Evolutionary conservation across 2,888 invertebrate genomes (phyloP), one percentile per base, ranked within the genome.

Genomic region (Tenthredo notha): DNA sequence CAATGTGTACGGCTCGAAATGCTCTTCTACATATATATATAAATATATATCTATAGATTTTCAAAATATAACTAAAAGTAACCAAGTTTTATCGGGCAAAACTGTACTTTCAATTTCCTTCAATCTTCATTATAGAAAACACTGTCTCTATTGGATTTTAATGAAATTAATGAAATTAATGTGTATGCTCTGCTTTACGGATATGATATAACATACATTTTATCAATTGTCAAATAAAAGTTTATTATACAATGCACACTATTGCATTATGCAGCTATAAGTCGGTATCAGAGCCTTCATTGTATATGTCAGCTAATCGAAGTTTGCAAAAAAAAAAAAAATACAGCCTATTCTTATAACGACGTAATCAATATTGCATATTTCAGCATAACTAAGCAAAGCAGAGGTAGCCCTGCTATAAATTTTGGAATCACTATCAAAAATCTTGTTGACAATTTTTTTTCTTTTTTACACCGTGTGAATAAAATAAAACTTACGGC

Each of bases 1-100:
- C 50, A 80, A 40, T 54, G 61, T 80, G 80, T 33, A 61, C 61
- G n/a, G 61, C 80, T 80, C 80, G 80, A 80, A 80, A 80, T 80
- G 80, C 80, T 80, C 80, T 80, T 80, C 80, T 80, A 47, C 4
- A 47, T 47, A 40, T 40, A 37, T 37, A 37, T 37, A 37, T 7
- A 47, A 15, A 40, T 40, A 37, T 37, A 37, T 37, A 47, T 47
- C 21, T 40, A 40, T 25, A 61, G 15, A 54, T 50, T n/a, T 50
- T 33, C 54, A 61, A 40, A 33, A 9, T 37, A 40, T 12, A 78
- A 58, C 29, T 15, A 61, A 18, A 61, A 61, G 21, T n/a, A 40
- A 21, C n/a, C 58, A 25, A 25, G n/a, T 21, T 78, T 80, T 50
- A 80, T 80, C 58, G 40, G 33, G 61, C 67, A 15, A 12, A 21